phyloP scores from a whole-genome alignment of 2,888 invertebrate genomes.

The Eupelmus urozonus region DNA sequence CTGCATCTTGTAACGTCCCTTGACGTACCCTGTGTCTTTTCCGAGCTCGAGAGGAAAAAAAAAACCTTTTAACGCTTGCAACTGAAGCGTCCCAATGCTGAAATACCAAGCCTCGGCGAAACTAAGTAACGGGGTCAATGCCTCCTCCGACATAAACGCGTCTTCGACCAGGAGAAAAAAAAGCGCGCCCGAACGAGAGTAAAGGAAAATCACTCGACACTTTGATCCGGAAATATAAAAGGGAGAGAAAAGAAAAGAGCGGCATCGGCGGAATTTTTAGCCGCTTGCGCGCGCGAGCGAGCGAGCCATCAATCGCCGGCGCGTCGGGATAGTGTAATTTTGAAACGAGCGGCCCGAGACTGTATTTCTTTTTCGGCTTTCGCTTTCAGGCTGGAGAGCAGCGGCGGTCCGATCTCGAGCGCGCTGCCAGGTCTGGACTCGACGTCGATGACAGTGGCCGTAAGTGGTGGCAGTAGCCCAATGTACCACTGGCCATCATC shows the following conservation, averaged over 20 bases:
- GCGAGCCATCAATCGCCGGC: slow-evolving; percentile 16
- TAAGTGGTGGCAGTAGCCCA: slow-evolving; percentile 21
- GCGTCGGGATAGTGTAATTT: neutral
- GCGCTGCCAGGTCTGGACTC: no score
- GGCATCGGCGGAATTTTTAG: slow-evolving; percentile 46
- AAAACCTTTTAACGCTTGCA: neutral
- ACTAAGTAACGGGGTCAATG: slow-evolving; percentile 58
- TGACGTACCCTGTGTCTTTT: neutral
- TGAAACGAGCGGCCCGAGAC: neutral
- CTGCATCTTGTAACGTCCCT: neutral
- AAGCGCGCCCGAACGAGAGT: neutral
- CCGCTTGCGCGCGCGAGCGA: neutral
- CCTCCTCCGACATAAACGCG: slow-evolving; percentile 36
- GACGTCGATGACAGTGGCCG: slow-evolving; percentile 9
- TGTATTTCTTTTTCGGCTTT: neutral
- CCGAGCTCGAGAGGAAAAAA: neutral
- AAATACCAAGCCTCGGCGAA: slow-evolving; percentile 34
- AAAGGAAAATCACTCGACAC: slow-evolving; percentile 44
- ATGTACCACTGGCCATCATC: slow-evolving; percentile 68
- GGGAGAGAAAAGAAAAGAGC: slow-evolving; percentile 20
- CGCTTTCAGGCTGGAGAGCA: neutral
- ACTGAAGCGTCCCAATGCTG: neutral
- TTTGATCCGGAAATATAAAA: slow-evolving; percentile 48
- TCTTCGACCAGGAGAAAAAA: neutral
- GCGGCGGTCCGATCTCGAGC: slow-evolving; percentile 53